phyloP scores from a whole-genome alignment of 2,797 vertebrate genomes.

The Manis pentadactyla region DNA sequence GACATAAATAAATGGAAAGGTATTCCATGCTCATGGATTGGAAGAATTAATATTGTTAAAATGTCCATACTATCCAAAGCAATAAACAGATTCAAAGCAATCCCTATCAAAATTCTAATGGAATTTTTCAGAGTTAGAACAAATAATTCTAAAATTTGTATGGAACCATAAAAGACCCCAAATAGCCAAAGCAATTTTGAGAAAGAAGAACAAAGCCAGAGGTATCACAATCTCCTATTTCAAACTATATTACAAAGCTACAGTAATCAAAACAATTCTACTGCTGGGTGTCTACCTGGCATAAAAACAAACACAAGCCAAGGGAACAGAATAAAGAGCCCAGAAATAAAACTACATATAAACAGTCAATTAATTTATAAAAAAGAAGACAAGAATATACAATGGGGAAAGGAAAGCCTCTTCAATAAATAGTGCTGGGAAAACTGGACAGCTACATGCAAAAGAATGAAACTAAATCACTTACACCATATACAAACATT shows the following conservation, averaged over 20 bases:
- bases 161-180: neutral
- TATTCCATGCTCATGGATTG: neutral
- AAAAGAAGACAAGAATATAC: neutral
- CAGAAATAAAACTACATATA: neutral
- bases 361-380: neutral
- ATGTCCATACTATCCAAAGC: neutral
- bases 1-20: neutral
- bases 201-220: neutral
- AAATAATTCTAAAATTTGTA: neutral
- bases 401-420: neutral
- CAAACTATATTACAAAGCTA: neutral
- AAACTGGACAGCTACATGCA: neutral
- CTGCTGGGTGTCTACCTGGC: neutral
- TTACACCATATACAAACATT: neutral
- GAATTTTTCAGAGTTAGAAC: neutral
- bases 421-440: neutral
- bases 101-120: neutral
- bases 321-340: neutral
- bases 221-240: neutral
- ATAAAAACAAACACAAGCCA: neutral
- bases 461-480: neutral
- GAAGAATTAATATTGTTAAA: neutral
- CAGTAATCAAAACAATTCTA: neutral
- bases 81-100: neutral
- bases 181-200: neutral